Conservation (phyloP, 2,113 vertebrate genomes). For the Ochotona curzoniae region DNA sequence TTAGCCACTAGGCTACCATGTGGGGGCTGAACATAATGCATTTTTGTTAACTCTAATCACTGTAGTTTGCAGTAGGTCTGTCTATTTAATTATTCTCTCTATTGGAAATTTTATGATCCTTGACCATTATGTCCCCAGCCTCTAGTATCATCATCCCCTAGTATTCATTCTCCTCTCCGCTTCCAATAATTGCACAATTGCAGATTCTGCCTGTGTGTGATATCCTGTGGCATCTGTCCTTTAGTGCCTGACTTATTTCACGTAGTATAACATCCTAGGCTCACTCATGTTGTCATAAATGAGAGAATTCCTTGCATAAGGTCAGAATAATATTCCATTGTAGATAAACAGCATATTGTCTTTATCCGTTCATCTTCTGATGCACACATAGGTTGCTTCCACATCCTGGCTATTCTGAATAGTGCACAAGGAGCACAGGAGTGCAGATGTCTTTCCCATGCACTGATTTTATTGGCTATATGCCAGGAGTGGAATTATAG, state of each 20-base stretch:
- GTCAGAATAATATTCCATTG: neutral
- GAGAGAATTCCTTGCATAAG: neutral
- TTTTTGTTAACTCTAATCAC: too few species aligned
- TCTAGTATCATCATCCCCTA: neutral
- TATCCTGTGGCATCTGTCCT: neutral
- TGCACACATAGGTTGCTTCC: neutral
- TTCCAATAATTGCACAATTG: neutral
- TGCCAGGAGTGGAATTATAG: neutral
- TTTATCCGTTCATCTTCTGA: neutral
- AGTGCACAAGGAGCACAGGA: too few species aligned
- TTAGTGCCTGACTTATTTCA: neutral
- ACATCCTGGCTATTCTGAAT: too few species aligned
- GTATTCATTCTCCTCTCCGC: neutral
- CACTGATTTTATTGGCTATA: too few species aligned
- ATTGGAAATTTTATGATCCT: neutral
- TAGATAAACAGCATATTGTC: neutral
- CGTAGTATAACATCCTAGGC: neutral
- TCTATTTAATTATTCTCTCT: neutral
- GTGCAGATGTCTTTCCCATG: too few species aligned
- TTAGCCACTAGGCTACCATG: too few species aligned
- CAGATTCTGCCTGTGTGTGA: neutral
- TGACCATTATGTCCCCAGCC: neutral
- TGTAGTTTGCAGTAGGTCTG: neutral
- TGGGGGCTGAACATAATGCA: neutral
- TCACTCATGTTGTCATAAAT: neutral